Conservation (phyloP, 92 coral and sea anemone species). For the Palythoa grandiflora region DNA sequence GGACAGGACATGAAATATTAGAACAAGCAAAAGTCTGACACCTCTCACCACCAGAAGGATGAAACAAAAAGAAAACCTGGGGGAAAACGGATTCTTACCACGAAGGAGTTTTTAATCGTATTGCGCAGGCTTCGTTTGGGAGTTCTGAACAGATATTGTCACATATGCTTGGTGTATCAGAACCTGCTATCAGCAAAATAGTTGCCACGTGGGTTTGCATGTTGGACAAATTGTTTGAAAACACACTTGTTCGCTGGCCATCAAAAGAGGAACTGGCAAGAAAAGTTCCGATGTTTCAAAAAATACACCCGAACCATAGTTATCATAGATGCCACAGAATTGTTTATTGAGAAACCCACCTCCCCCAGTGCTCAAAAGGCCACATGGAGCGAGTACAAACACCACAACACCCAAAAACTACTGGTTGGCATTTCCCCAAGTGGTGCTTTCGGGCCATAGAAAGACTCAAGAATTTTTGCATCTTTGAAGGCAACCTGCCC, state of each 20-base stretch:
- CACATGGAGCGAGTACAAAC: constrained; percentile 18
- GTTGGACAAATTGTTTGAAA: neutral
- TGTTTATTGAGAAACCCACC: constrained; percentile 2
- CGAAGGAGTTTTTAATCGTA: neutral
- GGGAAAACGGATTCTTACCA: neutral
- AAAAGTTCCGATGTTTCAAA: neutral
- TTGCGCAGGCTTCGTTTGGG: neutral
- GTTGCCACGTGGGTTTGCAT: neutral
- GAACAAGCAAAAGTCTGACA: neutral
- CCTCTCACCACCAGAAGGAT: neutral
- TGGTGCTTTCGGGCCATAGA: neutral
- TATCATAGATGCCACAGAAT: neutral
- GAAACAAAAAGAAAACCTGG: neutral
- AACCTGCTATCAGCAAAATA: neutral
- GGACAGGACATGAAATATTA: neutral
- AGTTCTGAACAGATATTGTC: neutral
- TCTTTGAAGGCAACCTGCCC: no score
- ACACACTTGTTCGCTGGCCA: neutral
- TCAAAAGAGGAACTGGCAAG: neutral
- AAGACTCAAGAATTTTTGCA: no score
- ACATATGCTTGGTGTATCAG: constrained; percentile 12
- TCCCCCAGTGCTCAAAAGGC: neutral
- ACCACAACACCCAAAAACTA: constrained; percentile 2
- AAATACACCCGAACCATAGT: neutral
- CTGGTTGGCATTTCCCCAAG: constrained; percentile 1